Evolutionary conservation across 2,888 invertebrate species (phyloP), one percentile per base, ranked within the genome.

Genomic region (Leistus spinibarbis): DNA sequence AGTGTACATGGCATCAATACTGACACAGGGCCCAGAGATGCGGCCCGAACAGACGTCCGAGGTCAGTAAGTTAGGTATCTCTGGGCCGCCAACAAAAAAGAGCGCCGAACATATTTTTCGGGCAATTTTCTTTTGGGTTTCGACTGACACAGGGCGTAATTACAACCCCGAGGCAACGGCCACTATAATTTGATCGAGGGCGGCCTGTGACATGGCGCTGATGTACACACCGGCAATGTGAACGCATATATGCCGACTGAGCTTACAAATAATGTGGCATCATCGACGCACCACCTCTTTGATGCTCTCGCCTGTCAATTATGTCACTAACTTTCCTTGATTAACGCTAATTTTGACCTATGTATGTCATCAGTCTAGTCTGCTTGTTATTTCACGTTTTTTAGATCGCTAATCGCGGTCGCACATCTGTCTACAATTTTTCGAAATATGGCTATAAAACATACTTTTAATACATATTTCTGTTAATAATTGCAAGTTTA

Each of bases 101-200:
- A 69, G 63, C 75, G 24, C 67, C 74, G 68, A 80, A 80, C 82
- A 83, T 83, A 84, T 83, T 84, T 83, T 83, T 83, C 81, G 82
- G 82, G 82, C 82, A 84, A 84, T 84, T 84, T 85, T 83, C 83
- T 83, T 80, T 27, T 69, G 64, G 75, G 68, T 73, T 40, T 67
- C 67, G 75, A 64, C 75, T 80, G 81, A 76, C 82, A 81, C 83
- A 83, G 81, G 80, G 83, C 84, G 83, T 85, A 85, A 85, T 85
- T 85, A 85, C 83, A 56, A 83, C 84, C 83, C 83, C 81, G 80
- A 79, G 82, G 82, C 82, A 40, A 75, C 80, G 80, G 81, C 80
- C 83, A 64, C 75, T 84, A 83, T 84, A 84, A 84, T 84, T 84
- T 83, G 81, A 82, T 82, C 80, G 82, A 83, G 83, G 84, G 83